These are phyloP conservation scores for Sitodiplosis mosellana DNA, from an alignment of 1,140 invertebrate species.

Conservation along the genomic window DNA sequence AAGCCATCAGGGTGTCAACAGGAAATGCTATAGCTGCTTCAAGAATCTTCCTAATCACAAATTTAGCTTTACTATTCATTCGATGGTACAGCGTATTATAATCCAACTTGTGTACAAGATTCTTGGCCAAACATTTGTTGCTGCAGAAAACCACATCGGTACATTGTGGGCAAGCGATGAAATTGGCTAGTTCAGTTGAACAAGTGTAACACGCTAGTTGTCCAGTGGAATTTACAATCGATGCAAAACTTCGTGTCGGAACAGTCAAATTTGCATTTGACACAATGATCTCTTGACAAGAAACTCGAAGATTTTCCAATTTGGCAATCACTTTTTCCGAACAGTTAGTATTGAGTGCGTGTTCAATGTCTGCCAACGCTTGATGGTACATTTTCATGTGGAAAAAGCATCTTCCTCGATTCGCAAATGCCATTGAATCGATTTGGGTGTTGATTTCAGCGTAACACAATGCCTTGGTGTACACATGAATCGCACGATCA, in stretches of 20 bases:
- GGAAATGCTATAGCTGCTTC: not conserved
- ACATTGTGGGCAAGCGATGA: not conserved
- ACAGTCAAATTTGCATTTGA: not conserved
- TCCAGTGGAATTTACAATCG: not conserved
- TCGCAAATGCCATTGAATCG: conserved; percentile 21
- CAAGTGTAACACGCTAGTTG: not conserved
- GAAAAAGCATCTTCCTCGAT: conserved; percentile 26
- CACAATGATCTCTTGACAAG: not conserved
- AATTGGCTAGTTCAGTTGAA: not conserved
- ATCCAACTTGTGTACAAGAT: not conserved
- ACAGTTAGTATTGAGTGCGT: conserved; percentile 12
- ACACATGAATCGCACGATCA: conserved; percentile 3
- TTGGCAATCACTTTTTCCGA: conserved; percentile 12
- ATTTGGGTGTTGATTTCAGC: conserved; percentile 11
- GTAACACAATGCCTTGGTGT: conserved; percentile 12
- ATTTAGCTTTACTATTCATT: not conserved
- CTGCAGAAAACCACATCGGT: not conserved
- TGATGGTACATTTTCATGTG: conserved; percentile 19
- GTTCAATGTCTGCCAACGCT: conserved; percentile 23
- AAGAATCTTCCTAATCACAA: not conserved
- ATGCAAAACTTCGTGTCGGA: not conserved
- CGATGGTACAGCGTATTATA: not conserved
- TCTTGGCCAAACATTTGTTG: not conserved
- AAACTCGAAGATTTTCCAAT: not conserved
- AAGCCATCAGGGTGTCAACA: too few species aligned